Evolutionary conservation across 2,113 vertebrate species (phyloP).

Genomic region (Erinaceus europaeus): DNA sequence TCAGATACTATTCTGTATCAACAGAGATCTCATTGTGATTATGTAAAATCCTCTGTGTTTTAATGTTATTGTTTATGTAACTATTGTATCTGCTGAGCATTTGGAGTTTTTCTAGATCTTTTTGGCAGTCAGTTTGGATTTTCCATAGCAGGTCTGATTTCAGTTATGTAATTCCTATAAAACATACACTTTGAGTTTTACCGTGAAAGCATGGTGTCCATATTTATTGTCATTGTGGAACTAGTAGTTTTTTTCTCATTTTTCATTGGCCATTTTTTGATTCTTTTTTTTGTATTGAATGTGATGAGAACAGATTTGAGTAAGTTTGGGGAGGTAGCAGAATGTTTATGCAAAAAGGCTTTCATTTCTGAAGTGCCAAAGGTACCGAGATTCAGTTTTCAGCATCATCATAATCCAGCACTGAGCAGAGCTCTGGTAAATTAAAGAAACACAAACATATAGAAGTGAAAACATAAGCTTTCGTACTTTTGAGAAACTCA

Average conservation of each 20-base stretch:
- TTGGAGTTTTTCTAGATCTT: conserved; percentile 49
- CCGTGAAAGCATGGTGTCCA: conserved; percentile 20
- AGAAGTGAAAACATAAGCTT: too few relatives aligned
- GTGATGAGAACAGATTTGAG: too few relatives aligned
- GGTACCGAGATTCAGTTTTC: too few relatives aligned
- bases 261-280: neutral
- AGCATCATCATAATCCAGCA: too few relatives aligned
- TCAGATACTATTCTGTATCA: too few relatives aligned
- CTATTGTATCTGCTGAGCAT: neutral
- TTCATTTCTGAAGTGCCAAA: too few relatives aligned
- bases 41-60: conserved; percentile 13
- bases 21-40: neutral
- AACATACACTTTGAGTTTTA: conserved; percentile 25
- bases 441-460: too few relatives aligned
- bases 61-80: conserved; percentile 7
- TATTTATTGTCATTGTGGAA: neutral
- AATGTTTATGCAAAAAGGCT: too few relatives aligned
- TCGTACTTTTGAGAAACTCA: too few relatives aligned
- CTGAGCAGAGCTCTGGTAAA: too few relatives aligned
- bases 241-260: neutral
- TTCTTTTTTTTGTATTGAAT: neutral
- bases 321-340: too few relatives aligned
- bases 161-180: neutral
- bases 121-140: conserved; percentile 19
- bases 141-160: conserved; percentile 4